Evolutionary conservation across 2,113 vertebrate species (phyloP).

Genomic region (Laterallus jamaicensis): DNA sequence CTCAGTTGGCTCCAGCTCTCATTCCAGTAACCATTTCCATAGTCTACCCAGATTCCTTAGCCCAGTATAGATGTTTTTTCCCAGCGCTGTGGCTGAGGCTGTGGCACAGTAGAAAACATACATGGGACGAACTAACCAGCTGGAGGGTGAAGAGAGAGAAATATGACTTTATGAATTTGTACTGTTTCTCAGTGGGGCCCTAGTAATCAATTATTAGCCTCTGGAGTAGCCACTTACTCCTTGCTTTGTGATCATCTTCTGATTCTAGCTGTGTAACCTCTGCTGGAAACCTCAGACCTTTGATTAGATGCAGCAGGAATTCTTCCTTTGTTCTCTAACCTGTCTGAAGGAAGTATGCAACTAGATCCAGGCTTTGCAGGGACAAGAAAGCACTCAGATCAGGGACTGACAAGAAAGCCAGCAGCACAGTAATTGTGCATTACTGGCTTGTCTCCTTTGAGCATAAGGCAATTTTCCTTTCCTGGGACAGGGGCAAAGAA

Average conservation of each 20-base stretch:
- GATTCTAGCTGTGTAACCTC: conserved; percentile 17
- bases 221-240: not conserved
- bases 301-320: conserved; percentile 50
- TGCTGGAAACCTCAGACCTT: conserved; percentile 53
- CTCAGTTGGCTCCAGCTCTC: not conserved
- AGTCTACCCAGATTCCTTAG: not conserved
- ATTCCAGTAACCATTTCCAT: not conserved
- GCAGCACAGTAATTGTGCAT: not conserved
- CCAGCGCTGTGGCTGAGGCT: not conserved
- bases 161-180: not conserved
- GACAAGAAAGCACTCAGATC: not conserved
- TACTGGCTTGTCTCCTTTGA: not conserved
- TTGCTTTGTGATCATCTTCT: conserved; percentile 38
- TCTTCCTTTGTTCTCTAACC: conserved; percentile 39
- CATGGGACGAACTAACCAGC: not conserved
- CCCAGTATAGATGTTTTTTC: not conserved
- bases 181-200: not conserved
- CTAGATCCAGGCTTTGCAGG: not conserved
- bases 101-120: not conserved
- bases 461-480: not conserved
- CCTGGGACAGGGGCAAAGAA: not conserved
- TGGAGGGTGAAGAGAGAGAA: not conserved
- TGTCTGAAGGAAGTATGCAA: not conserved
- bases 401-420: not conserved
- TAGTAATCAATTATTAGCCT: conserved; percentile 18